Base-by-base conservation (phyloP, 2,113 vertebrate species). In the Prolemur simus region DNA sequence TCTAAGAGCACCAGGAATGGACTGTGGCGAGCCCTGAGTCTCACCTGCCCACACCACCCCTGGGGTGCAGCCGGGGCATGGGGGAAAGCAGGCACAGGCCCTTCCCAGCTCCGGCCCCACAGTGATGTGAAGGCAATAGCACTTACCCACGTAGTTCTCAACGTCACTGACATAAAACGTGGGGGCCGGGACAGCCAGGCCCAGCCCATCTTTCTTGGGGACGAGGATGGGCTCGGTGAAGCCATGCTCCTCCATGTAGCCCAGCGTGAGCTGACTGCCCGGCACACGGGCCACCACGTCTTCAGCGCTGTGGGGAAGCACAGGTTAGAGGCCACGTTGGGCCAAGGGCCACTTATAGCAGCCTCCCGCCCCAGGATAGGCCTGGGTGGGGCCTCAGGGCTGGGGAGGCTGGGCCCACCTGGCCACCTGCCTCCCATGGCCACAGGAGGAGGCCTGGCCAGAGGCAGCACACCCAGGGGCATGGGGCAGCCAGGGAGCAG, bases 101-200 rank as follows among this genome's bases (percentile, higher is more conserved):
- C 63, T 42, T 3, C 27, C 74, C 34, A 39, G 37, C 42, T 25
- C 39, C 18, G 39, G n/a, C 5, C 15, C 64, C 39, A 82, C 0
- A 8, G 58, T 39, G 49, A 76, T 3, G 2, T 1, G 2, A 66
- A 58, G 5, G 8, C 14, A 37, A 3, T 0, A 68, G 49, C 63
- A 98, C 99, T 94, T 98, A 99, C 99, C 99, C 0, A 99, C 99
- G 0, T 99, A 99, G 98, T 99, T 99, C 97, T 99, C 99, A 0
- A 99, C 99, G 0, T 99, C 99, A 2, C 99, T 99, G 98, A 99
- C 99, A 20, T 99, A 99, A 98, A 99, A 99, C 15, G 99, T 99
- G n/a, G 99, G 99, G 1, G 99, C 99, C 0, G 99, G 99, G 96
- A 99, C 99, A 0, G 99, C 98, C 98, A 99, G 97, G 6, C 99